These are phyloP conservation scores for Silurus meridionalis DNA, from an alignment of 2,113 vertebrate species.

Conservation along the genomic window DNA sequence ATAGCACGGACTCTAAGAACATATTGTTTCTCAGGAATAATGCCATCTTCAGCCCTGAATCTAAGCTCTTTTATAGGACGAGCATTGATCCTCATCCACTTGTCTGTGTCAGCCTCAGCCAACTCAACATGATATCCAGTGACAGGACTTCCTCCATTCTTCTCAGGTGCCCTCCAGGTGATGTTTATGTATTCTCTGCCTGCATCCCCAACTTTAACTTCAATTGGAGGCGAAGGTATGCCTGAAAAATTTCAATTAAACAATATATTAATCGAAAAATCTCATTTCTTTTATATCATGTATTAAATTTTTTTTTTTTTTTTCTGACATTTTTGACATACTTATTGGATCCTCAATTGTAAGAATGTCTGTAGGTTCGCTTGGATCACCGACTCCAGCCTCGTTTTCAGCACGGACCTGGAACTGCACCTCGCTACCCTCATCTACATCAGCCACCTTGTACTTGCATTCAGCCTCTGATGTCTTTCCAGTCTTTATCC, in stretches of 20 bases:
- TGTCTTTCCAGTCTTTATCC: constrained; percentile 96
- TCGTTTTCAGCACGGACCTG: constrained; percentile 98
- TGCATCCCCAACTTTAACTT: constrained; percentile 85
- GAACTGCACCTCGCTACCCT: constrained; percentile 96
- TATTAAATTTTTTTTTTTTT: not conserved
- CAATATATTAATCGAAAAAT: not conserved
- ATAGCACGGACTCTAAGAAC: constrained; percentile 91
- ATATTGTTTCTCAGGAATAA: constrained; percentile 95
- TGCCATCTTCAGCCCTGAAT: constrained; percentile 88
- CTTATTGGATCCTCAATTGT: constrained; percentile 90
- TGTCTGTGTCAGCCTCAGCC: constrained; percentile 91
- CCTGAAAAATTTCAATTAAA: constrained; percentile 67
- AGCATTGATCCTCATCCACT: constrained; percentile 94
- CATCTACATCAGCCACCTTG: constrained; percentile 93
- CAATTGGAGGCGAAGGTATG: constrained; percentile 88
- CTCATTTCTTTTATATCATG: not conserved
- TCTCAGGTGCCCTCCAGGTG: constrained; percentile 90
- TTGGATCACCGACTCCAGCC: constrained; percentile 92
- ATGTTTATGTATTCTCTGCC: constrained; percentile 90
- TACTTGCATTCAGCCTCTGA: constrained; percentile 85
- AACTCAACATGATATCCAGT: constrained; percentile 95
- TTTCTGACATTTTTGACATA: constrained; percentile 61
- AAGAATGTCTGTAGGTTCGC: constrained; percentile 91
- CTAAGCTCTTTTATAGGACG: constrained; percentile 91
- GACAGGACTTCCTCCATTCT: constrained; percentile 90